A percentile compares a stretch with the other conserved stretches of the same genome.
Conservation (phyloP, 2,888 invertebrate species). For the Morpho helenor region DNA sequence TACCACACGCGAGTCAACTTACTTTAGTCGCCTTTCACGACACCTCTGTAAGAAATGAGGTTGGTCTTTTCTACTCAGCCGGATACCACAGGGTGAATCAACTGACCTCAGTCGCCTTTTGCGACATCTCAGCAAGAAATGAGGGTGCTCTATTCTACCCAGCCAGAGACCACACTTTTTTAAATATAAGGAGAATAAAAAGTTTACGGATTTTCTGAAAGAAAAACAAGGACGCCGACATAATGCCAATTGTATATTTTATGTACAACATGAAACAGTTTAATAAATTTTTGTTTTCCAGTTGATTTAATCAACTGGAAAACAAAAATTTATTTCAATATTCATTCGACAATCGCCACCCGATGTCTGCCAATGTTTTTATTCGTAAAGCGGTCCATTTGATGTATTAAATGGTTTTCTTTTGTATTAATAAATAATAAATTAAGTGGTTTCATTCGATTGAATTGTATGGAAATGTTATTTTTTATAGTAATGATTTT, state of each 20-base stretch:
- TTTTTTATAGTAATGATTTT: not conserved
- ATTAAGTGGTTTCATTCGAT: not conserved
- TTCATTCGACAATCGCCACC: slow-evolving; percentile 12
- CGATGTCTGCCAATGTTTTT: slow-evolving; percentile 6
- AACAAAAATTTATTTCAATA: slow-evolving; percentile 12
- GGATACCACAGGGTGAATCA: too few species aligned
- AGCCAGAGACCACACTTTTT: not conserved
- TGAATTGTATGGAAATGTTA: not conserved
- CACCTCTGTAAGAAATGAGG: too few species aligned
- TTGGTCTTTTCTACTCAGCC: too few species aligned
- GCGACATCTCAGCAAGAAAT: too few species aligned
- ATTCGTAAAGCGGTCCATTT: slow-evolving; percentile 10
- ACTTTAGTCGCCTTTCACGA: too few species aligned
- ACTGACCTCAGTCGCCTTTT: too few species aligned
- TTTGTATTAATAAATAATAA: slow-evolving; percentile 4
- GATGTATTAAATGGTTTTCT: slow-evolving; percentile 10
- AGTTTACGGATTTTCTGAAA: not conserved
- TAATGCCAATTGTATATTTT: slow-evolving; percentile 6
- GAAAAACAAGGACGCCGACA: not conserved
- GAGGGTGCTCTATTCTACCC: too few species aligned
- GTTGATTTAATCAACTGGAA: too few species aligned
- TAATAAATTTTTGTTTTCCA: slow-evolving; percentile 10
- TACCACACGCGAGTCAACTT: too few species aligned
- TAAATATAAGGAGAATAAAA: not conserved
- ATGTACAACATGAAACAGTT: slow-evolving; percentile 10